These are phyloP conservation scores for Drosophila varians DNA, from an alignment of 1,140 invertebrate genomes.

Conservation along the genomic window DNA sequence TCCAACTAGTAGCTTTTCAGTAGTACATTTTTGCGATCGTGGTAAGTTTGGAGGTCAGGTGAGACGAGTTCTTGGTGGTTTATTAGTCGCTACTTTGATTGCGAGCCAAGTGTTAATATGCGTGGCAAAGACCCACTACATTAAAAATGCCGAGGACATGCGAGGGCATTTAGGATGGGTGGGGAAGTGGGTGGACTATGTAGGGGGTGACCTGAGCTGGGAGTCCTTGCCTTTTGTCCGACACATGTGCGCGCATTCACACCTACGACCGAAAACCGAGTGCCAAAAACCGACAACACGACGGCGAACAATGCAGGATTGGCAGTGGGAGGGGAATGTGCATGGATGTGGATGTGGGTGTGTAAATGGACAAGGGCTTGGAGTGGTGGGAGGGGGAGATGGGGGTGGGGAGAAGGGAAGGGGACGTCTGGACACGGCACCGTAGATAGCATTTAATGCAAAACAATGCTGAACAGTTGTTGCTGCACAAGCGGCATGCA, in stretches of 20 bases:
- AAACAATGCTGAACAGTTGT: conserved; percentile 49
- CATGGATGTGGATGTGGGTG: not conserved
- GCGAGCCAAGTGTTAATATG: conserved; percentile 67
- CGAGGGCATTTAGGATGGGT: not conserved
- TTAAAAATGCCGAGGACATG: conserved; percentile 71
- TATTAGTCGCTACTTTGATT: conserved; percentile 39
- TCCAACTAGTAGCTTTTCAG: not conserved
- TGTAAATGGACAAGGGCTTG: not conserved
- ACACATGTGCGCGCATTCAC: conserved; percentile 79
- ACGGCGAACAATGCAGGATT: not conserved
- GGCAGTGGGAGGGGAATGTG: not conserved
- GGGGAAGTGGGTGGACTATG: not conserved
- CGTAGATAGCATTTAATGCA: conserved; percentile 73
- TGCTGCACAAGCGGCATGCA: conserved; percentile 25
- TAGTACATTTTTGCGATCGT: not conserved
- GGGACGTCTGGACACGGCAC: conserved; percentile 54
- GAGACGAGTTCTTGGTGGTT: not conserved
- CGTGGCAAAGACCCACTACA: conserved; percentile 70
- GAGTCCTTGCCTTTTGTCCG: conserved; percentile 65
- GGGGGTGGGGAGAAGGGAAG: not conserved
- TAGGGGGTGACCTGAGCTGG: conserved; percentile 7
- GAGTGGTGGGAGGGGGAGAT: not conserved
- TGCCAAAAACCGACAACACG: not conserved
- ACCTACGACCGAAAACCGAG: conserved; percentile 59
- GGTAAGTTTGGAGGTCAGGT: not conserved